Evolutionary conservation across 2,797 vertebrate genomes (phyloP), one percentile per base, ranked within the genome.

Genomic region (Enteromius radiatus): DNA sequence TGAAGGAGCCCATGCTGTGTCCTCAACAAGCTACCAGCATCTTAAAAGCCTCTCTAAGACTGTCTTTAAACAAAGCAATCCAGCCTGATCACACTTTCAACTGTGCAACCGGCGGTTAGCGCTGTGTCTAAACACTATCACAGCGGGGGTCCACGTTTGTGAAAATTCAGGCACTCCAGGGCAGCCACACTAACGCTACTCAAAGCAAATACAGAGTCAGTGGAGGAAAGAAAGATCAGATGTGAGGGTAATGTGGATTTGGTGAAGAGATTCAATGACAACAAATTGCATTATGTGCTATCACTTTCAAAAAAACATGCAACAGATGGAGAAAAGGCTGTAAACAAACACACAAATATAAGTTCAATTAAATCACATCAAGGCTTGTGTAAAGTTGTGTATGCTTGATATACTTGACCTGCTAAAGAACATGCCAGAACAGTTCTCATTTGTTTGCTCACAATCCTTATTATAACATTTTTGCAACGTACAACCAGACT

Each of bases 21-120:
- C 43, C 78, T 43, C 65, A 59, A 41, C 49, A 21, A 54, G 77
- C 64, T 56, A 56, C 23, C 2, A n/a, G 59, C 75, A 28, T 76
- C 75, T 14, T 47, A 77, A 64, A 68, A 28, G n/a, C 47, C 17
- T 79, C 49, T 79, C 52, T 56, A 69, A 69, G 10, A 49, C 49
- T 1, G 52, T 31, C 49, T 80, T 80, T 80, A 80, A 80, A 80
- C 65, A 70, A 70, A 80, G 78, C 36, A 70, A 69, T 59, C 77
- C 49, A 26, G 15, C 36, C 33, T 56, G 47, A 79, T 79, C 77
- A 26, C 65, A 69, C 64, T 69, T 56, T 79, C 49, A 26, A 38
- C n/a, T 17, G 49, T 69, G 64, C 75, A 64, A 31, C 61, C 28
- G 41, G 26, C 19, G 19, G 38, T 64, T 77, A 77, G 41, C 14